Evolutionary conservation across 2,113 vertebrate species (phyloP), one percentile per base, ranked within the genome.

Genomic region (Poeciliopsis prolifica): DNA sequence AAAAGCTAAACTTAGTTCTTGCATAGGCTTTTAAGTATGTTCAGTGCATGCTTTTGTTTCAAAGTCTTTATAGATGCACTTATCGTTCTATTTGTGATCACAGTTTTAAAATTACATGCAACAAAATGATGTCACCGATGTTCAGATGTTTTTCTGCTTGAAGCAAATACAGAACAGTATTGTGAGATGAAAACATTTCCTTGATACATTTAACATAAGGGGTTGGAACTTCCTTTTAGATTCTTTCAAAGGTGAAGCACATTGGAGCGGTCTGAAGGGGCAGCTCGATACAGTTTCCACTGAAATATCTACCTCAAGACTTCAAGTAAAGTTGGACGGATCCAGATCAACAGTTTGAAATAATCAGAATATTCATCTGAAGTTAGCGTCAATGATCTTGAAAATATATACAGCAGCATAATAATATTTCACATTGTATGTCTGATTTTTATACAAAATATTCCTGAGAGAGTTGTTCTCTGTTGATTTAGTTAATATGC

Each of bases 401-500:
- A 74, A 77, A 85, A 48, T 30, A 65, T 6, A 82, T 22, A 78
- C 68, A 81, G 61, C 66, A 82, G 66, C 68, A 70, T 76, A 26
- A 68, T n/a, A 17, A 40, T 14, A 65, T 62, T n/a, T 62, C 12
- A 31, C 69, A 48, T 26, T 13, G 54, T 35, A 24, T 29, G 28
- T 75, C 69, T 30, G 60, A 76, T 35, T 66, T 65, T 31, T 40
- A 78, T 61, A 65, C 44, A 42, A 66, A 72, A 26, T 78, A 69
- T 87, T 84, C 89, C 87, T 92, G 89, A 92, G 87, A 81, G 75
- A 70, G 44, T 68, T 70, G 44, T 79, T 72, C 72, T 68, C 30
- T 65, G n/a, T 61, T 66, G 3, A 15, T 65, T 35, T 68, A 72
- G 72, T 42, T 72, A 71, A 5, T 29, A 24, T 79, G 60, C 26